A percentile compares a stretch with the other conserved stretches of the same genome.
Evolutionary conservation across 2,113 vertebrate genomes (phyloP).

Genomic region (Ptilonorhynchus violaceus): DNA sequence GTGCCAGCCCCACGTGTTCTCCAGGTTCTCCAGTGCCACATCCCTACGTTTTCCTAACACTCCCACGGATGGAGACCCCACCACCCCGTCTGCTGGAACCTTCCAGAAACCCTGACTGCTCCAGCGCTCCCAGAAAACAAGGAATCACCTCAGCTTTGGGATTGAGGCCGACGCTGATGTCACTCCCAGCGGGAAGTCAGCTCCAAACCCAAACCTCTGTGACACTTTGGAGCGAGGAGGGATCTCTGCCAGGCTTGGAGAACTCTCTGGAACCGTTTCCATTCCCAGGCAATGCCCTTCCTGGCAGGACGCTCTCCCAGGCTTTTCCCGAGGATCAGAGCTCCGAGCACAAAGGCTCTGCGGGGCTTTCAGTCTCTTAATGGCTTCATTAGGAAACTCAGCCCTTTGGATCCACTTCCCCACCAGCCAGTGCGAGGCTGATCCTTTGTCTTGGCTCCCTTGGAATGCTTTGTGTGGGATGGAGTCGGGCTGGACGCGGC

Average conservation of each 20-base stretch:
- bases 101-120: neutral
- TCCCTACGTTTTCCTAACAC: fast-evolving
- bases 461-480: no score
- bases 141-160: neutral
- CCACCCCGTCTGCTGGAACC: neutral
- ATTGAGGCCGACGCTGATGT: fast-evolving
- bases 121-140: neutral
- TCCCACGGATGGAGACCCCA: neutral
- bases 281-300: neutral
- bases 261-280: neutral
- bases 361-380: neutral
- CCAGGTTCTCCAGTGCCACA: neutral
- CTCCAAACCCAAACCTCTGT: neutral
- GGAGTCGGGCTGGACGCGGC: neutral
- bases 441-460: no score
- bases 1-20: neutral
- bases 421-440: no score
- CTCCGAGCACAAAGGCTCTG: neutral
- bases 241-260: neutral
- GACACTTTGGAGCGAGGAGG: fast-evolving
- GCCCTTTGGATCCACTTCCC: no score
- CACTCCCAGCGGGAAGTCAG: neutral
- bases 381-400: no score
- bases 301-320: neutral
- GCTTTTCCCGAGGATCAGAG: neutral